A percentile compares a stretch with the other conserved stretches of the same genome.
phyloP scores from a whole-genome alignment of 2,888 invertebrate species.

The Sisyra nigra region DNA sequence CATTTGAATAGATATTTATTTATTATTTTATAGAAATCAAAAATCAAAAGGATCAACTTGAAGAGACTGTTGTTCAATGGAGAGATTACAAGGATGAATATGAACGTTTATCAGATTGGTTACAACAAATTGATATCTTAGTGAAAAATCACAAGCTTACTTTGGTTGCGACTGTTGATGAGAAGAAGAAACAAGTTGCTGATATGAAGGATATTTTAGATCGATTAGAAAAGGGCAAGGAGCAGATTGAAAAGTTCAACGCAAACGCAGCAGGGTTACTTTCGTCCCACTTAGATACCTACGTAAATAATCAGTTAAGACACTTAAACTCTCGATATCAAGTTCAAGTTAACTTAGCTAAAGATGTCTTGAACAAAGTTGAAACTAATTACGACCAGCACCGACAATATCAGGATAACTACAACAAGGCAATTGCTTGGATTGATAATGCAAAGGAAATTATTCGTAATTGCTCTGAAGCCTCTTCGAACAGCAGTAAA shows the following conservation, averaged over 20 bases:
- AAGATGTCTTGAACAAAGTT: constrained; percentile 80
- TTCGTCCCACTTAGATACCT: constrained; percentile 71
- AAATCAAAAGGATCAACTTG: constrained; percentile 69
- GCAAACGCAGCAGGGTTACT: constrained; percentile 58
- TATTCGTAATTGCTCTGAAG: constrained; percentile 64
- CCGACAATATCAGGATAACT: constrained; percentile 58
- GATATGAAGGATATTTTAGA: constrained; percentile 65
- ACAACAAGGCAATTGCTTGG: constrained; percentile 65
- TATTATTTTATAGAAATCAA: constrained; percentile 43
- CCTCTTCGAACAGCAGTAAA: constrained; percentile 60
- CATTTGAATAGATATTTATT: background rate
- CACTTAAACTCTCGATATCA: constrained; percentile 79
- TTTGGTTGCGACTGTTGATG: constrained; percentile 57
- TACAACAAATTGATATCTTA: constrained; percentile 81
- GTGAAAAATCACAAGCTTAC: constrained; percentile 82
- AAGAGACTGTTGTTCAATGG: constrained; percentile 69
- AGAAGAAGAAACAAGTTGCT: constrained; percentile 71
- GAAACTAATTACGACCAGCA: constrained; percentile 80
- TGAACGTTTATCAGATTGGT: constrained; percentile 79
- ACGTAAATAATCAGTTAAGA: constrained; percentile 73
- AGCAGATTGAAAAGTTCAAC: constrained; percentile 70
- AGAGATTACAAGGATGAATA: constrained; percentile 86
- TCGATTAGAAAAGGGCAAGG: constrained; percentile 59
- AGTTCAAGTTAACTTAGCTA: constrained; percentile 73
- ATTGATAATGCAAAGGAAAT: constrained; percentile 74